Evolutionary conservation across 2,888 invertebrate species (phyloP), one percentile per base, ranked within the genome.

Genomic region (Amorpha juglandis): DNA sequence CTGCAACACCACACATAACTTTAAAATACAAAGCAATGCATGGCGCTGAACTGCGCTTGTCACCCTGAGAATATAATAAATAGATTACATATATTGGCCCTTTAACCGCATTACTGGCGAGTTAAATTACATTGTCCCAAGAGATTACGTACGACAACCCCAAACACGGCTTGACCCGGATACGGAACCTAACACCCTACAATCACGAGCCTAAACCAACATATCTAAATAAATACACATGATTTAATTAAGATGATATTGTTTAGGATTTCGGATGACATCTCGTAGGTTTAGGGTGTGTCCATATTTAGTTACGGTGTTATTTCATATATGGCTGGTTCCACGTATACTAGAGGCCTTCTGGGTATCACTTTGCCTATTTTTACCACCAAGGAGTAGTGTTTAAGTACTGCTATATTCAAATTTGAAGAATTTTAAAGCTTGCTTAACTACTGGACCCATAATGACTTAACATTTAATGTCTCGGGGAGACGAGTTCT

Each of bases 131-230:
- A 58, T 58, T 35, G 6, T 58, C 19, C 58, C 12, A 6, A 14
- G 12, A 12, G 42, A 58, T 58, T 58, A 58, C 42, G 58, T 6
- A 12, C 1, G 27, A 19, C 58, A 42, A 55, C 19, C 58, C 42
- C 58, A 58, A 58, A 58, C 58, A 58, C 12, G 19, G 6, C 42
- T 58, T 58, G 58, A 42, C 58, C 58, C 19, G 58, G 58, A 19
- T 58, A 19, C 52, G 12, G 19, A 58, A 42, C 58, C 42, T 42
- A 42, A 6, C 19, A 58, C 58, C 42, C 19, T 12, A 19, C 58
- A 33, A 53, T 35, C 27, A 38, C 55, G 38, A 12, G 58, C 58
- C 42, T 58, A 58, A 55, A 55, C 55, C 7, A 55, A 55, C 55
- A 55, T 38, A 3, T 55, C 55, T 55, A 38, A 19, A 58, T 38